Conservation (phyloP, 2,113 vertebrate genomes). For the Phylloscopus whistleri region DNA sequence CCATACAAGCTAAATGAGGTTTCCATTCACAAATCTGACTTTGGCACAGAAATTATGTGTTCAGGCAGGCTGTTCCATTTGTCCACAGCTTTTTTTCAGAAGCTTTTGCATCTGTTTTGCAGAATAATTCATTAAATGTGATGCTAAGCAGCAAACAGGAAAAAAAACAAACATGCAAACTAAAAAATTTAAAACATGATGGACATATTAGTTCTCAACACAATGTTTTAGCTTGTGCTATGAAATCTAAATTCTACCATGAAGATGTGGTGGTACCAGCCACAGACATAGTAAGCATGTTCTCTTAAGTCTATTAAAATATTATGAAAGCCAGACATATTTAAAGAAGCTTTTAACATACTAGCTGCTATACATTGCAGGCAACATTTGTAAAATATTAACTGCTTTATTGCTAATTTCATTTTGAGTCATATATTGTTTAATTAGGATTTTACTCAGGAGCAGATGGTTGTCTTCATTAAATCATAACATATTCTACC, state of each 20-base stretch:
- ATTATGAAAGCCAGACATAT: conserved; percentile 8
- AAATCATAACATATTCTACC: conserved; percentile 61
- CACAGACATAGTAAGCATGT: neutral
- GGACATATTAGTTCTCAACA: neutral
- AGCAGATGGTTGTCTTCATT: conserved; percentile 71
- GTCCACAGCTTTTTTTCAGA: neutral
- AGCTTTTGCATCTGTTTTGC: neutral
- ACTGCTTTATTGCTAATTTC: conserved; percentile 58
- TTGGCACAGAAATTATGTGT: neutral
- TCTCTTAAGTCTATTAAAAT: neutral
- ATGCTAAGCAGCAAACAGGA: neutral
- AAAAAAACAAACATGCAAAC: neutral
- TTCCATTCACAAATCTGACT: neutral
- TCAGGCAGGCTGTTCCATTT: neutral
- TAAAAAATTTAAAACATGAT: neutral
- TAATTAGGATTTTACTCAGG: conserved; percentile 65
- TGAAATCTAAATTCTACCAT: neutral
- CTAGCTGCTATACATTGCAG: neutral
- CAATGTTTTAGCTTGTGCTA: neutral
- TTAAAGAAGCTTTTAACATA: conserved; percentile 20
- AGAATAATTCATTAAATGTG: neutral
- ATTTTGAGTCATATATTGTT: conserved; percentile 69
- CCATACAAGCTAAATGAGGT: neutral
- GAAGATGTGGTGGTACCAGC: neutral
- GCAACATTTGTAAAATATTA: conserved; percentile 46